These are phyloP conservation scores for Plagiodera versicolora DNA, from an alignment of 2,888 invertebrate genomes.

Conservation along the genomic window DNA sequence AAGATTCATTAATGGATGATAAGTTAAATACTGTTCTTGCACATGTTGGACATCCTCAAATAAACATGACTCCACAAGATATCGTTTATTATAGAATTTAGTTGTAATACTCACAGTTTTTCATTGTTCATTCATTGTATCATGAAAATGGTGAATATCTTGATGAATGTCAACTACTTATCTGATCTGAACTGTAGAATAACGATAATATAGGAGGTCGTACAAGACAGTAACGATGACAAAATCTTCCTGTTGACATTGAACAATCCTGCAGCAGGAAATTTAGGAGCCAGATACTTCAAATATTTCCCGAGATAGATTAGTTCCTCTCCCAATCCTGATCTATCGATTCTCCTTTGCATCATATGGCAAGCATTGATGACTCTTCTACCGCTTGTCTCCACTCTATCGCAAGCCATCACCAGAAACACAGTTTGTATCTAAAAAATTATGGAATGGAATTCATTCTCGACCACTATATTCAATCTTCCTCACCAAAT, in stretches of 20 bases:
- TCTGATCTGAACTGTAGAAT: slow-evolving; percentile 5
- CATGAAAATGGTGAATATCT: no score
- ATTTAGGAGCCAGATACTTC: slow-evolving; percentile 4
- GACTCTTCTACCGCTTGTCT: background rate
- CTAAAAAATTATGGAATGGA: background rate
- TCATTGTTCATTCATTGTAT: no score
- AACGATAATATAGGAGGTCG: slow-evolving; percentile 8
- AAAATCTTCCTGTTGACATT: slow-evolving; percentile 1
- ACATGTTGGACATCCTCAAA: no score
- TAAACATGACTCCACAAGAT: no score
- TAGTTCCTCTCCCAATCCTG: slow-evolving; percentile 3
- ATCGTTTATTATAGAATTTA: no score
- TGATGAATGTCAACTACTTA: background rate
- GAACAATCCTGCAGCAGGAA: slow-evolving; percentile 5
- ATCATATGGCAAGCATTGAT: background rate
- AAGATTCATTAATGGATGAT: no score
- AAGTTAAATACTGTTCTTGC: no score
- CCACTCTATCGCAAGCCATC: slow-evolving; percentile 10
- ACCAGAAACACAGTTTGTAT: background rate
- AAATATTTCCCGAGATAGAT: slow-evolving; percentile 1
- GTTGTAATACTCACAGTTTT: no score
- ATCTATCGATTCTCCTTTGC: slow-evolving; percentile 4
- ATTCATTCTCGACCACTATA: no score
- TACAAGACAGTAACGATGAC: slow-evolving; percentile 3
- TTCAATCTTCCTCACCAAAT: slow-evolving; percentile 13